These are phyloP conservation scores for Amphibalanus amphitrite DNA, from an alignment of 1,140 invertebrate genomes.

Conservation along the genomic window DNA sequence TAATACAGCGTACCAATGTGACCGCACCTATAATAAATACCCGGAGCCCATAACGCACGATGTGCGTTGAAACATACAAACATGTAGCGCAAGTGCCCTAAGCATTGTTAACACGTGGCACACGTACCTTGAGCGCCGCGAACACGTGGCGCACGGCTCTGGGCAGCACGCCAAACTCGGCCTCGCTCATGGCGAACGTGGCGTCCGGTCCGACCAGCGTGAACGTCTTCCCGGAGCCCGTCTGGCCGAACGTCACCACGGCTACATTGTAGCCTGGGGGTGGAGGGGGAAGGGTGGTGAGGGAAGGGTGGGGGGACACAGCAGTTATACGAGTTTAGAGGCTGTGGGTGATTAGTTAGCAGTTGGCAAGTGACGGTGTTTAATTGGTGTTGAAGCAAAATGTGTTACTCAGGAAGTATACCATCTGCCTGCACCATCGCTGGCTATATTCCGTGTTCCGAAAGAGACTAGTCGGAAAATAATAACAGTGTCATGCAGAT, in stretches of 20 bases:
- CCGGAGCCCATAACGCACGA: too few species aligned
- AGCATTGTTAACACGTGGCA: too few species aligned
- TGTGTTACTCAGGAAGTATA: too few species aligned
- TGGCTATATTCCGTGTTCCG: too few species aligned
- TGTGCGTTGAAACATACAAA: too few species aligned
- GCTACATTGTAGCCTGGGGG: conserved; percentile 43
- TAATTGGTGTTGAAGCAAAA: neutral
- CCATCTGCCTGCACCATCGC: too few species aligned
- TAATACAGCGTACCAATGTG: too few species aligned
- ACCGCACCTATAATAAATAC: too few species aligned
- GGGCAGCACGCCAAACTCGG: conserved; percentile 55
- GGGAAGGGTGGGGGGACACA: neutral
- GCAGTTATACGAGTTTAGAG: too few species aligned
- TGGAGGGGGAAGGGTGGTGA: neutral
- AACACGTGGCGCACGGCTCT: conserved; percentile 54
- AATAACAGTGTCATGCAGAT: too few species aligned
- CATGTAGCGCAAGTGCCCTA: too few species aligned
- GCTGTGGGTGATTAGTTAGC: neutral
- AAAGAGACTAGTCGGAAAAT: too few species aligned
- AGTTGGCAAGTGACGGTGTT: neutral
- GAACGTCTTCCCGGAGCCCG: conserved; percentile 56
- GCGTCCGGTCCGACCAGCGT: conserved; percentile 54
- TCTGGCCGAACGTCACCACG: conserved; percentile 56
- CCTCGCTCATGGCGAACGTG: conserved; percentile 44
- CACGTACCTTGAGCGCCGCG: conserved; percentile 14